Evolutionary conservation across 2,888 invertebrate species (phyloP), one percentile per base, ranked within the genome.

Genomic region (Crepidodera aurea): DNA sequence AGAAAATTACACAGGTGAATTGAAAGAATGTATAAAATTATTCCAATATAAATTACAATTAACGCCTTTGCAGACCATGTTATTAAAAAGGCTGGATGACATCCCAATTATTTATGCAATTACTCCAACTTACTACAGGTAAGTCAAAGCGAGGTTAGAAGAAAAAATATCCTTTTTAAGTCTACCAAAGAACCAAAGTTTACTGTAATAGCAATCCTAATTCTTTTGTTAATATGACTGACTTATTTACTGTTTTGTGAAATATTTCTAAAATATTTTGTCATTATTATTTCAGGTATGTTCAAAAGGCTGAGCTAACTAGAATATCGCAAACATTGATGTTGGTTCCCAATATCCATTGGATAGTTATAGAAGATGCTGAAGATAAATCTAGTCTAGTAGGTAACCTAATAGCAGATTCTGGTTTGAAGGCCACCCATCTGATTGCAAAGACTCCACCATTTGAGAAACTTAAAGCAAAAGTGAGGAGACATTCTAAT

Each of bases 281-380:
- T n/a, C n/a, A n/a, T n/a, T n/a, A n/a, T n/a, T n/a, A n/a, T n/a
- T n/a, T n/a, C n/a, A 85, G 97, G 64, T 88, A 92, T 37, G 92
- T 92, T 25, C 97, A 98, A 82, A 95, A 95, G 81, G 97, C 97
- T 7, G 98, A 98, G 81, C 83, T 98, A 8, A 96, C 96, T 53
- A 88, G 97, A 76, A 83, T 98, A 53, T 91, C 93, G 1, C 94
- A 97, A 78, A 91, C 95, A 1, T 86, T 98, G 67, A 87, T 90
- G 82, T 86, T 93, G 70, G 89, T 96, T 60, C 91, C 92, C 63
- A 93, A 94, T 79, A 85, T 98, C 55, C 94, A 96, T 78, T 98
- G 98, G 98, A 90, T 98, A 66, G 82, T 98, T 16, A 86, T 98
- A 8, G 98, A 98, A 82, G 98, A 98, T 81, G 84, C 94, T 0